Evolutionary conservation across 2,113 vertebrate genomes (phyloP).

Genomic region (Phyllostomus hastatus): DNA sequence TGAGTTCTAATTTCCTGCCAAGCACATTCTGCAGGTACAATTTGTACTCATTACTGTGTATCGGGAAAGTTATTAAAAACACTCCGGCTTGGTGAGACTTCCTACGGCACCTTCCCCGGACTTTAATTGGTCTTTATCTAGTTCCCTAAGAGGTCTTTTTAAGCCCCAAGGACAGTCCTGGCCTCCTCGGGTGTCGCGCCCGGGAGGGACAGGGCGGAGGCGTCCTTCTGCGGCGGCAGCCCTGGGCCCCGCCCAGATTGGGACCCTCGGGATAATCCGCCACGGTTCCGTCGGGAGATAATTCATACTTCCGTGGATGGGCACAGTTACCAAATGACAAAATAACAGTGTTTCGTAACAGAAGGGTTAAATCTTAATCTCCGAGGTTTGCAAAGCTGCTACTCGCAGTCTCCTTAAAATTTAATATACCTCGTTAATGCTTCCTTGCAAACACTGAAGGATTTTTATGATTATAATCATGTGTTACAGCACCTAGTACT

Average conservation of each 20-base stretch:
- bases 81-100: constrained; percentile 82
- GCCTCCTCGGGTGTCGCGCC: constrained; percentile 59
- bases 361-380: constrained; percentile 89
- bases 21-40: constrained; percentile 79
- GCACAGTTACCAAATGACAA: constrained; percentile 77
- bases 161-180: constrained; percentile 77
- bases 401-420: constrained; percentile 89
- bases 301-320: constrained; percentile 72
- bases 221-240: constrained; percentile 25
- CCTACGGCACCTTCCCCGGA: constrained; percentile 76
- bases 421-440: constrained; percentile 91
- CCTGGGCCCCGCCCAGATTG: constrained; percentile 57
- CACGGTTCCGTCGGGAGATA: constrained; percentile 64
- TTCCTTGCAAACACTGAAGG: constrained; percentile 90
- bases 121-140: constrained; percentile 86
- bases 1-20: constrained; percentile 82
- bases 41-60: constrained; percentile 83
- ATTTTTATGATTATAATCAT: constrained; percentile 96
- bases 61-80: constrained; percentile 86
- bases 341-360: constrained; percentile 80
- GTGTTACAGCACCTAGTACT: constrained; percentile 92
- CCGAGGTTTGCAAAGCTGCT: constrained; percentile 87
- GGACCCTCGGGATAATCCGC: constrained; percentile 42
- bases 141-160: constrained; percentile 78
- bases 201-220: constrained; percentile 36